A percentile compares a stretch with the other conserved stretches of the same genome.
These are phyloP conservation scores for Beaufortia kweichowensis DNA, from an alignment of 2,113 vertebrate species.

Conservation along the genomic window DNA sequence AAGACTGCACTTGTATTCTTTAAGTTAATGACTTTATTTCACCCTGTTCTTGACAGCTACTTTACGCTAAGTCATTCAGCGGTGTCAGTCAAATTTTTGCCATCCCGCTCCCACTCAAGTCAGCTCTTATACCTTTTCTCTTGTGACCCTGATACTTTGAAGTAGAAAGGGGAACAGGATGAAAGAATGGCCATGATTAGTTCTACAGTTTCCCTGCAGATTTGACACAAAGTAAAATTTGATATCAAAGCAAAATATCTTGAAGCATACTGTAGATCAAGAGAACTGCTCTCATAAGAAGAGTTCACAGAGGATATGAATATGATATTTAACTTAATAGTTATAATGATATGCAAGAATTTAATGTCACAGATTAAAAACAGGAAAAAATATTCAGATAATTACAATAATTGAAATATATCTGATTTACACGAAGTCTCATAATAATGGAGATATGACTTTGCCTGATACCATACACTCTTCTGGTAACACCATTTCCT, in stretches of 20 bases:
- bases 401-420: slow-evolving; percentile 57
- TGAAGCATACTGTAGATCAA: slow-evolving; percentile 5
- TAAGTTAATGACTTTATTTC: slow-evolving; percentile 11
- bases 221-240: slow-evolving; percentile 20
- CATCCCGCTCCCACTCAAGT: slow-evolving; percentile 1
- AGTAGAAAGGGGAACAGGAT: slow-evolving; percentile 8
- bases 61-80: not conserved
- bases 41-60: slow-evolving; percentile 19
- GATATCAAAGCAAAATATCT: slow-evolving; percentile 4
- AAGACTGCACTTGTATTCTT: not conserved
- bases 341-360: not conserved
- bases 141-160: slow-evolving; percentile 5
- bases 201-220: slow-evolving; percentile 13
- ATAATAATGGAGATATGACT: slow-evolving; percentile 51
- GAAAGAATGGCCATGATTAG: slow-evolving; percentile 32
- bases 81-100: slow-evolving; percentile 19
- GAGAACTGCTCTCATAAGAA: not conserved
- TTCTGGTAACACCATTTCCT: slow-evolving; percentile 57
- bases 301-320: not conserved
- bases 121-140: slow-evolving; percentile 31
- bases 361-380: not conserved
- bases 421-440: not conserved
- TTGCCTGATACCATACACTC: slow-evolving; percentile 52
- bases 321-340: not conserved
- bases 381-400: slow-evolving; percentile 38